These are phyloP conservation scores for Eulemur albifrons DNA, from an alignment of 2,797 vertebrate species.

Conservation along the genomic window DNA sequence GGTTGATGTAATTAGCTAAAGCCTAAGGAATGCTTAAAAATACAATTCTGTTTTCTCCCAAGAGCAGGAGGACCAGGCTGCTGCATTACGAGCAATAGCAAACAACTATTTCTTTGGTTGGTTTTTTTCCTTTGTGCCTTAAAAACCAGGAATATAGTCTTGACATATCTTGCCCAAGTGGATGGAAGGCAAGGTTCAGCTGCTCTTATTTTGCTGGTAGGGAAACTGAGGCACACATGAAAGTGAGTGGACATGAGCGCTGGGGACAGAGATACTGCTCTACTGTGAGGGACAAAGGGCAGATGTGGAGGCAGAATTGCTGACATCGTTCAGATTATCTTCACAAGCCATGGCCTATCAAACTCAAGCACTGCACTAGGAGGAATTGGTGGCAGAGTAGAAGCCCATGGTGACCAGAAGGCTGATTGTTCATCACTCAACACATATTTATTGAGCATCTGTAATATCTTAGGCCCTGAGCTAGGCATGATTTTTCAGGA, in stretches of 20 bases:
- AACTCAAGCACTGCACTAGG: neutral
- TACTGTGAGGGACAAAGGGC: neutral
- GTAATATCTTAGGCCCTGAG: neutral
- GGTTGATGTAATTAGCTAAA: conserved; percentile 6
- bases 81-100: neutral
- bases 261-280: neutral
- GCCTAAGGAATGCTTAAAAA: conserved; percentile 39
- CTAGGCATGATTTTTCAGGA: neutral
- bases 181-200: neutral
- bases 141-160: neutral
- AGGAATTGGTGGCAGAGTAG: neutral
- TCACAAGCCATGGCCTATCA: neutral
- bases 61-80: neutral
- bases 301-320: too few species aligned
- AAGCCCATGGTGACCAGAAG: neutral
- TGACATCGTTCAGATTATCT: neutral
- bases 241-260: neutral
- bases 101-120: neutral
- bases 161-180: neutral
- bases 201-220: neutral
- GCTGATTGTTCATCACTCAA: neutral
- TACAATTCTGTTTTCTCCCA: conserved; percentile 11
- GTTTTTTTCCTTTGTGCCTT: neutral
- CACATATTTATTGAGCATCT: neutral
- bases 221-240: neutral